Percentiles rank a stretch among this genome's conserved stretches.
These are phyloP conservation scores for Cotesia vestalis DNA, from an alignment of 1,140 invertebrate species.

Conservation along the genomic window DNA sequence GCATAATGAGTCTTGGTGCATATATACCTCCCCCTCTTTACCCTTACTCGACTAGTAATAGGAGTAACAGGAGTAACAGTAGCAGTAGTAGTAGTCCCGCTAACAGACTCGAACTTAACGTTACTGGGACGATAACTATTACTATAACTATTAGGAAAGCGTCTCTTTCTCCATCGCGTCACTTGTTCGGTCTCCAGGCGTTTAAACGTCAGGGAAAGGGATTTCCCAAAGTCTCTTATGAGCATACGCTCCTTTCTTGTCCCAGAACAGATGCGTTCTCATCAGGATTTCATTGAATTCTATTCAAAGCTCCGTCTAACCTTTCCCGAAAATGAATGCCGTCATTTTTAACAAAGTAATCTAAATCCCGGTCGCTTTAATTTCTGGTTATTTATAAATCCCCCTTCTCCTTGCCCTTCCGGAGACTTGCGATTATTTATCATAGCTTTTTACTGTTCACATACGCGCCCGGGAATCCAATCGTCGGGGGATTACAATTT, in stretches of 20 bases:
- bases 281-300: too few species aligned
- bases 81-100: too few species aligned
- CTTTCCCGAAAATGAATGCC: too few species aligned
- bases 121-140: too few species aligned
- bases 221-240: conserved; percentile 3
- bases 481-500: conserved; percentile 45
- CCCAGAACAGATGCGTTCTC: background rate
- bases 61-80: background rate
- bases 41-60: too few species aligned
- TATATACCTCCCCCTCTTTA: conserved; percentile 2
- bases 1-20: conserved; percentile 39
- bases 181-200: conserved; percentile 26
- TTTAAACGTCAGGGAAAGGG: background rate
- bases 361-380: too few species aligned
- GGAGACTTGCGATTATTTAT: too few species aligned
- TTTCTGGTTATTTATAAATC: too few species aligned
- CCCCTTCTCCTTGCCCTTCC: too few species aligned
- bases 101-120: too few species aligned
- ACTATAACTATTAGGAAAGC: background rate
- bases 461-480: conserved; percentile 33
- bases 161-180: background rate
- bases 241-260: background rate
- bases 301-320: too few species aligned
- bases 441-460: conserved; percentile 1
- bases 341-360: too few species aligned